Evolutionary conservation across 2,113 vertebrate genomes (phyloP).

Genomic region (Progne subis): DNA sequence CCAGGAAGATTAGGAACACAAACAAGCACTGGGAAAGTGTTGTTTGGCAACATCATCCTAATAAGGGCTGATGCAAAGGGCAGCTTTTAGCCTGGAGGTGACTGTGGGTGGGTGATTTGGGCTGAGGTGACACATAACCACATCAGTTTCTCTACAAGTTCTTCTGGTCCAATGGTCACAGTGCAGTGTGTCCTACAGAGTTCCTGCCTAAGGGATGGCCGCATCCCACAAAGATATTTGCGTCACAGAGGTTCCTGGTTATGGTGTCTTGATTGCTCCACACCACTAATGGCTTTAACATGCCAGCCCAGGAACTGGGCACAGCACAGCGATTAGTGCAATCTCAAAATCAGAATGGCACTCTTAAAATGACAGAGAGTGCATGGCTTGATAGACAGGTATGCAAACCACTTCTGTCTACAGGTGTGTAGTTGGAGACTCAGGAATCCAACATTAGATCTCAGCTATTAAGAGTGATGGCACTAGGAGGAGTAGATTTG

Average conservation of each 20-base stretch:
- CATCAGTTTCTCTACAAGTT: neutral
- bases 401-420: neutral
- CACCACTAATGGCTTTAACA: neutral
- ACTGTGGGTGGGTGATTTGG: neutral
- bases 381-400: neutral
- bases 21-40: neutral
- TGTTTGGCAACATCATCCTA: neutral
- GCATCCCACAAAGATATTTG: neutral
- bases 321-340: neutral
- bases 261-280: neutral
- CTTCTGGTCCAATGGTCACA: neutral
- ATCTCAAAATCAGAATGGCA: neutral
- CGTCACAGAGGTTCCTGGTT: neutral
- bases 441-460: neutral
- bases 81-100: neutral
- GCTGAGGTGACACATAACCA: neutral
- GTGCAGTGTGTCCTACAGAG: neutral
- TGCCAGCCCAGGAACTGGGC: neutral
- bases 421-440: neutral
- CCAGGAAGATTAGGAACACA: neutral
- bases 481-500: neutral
- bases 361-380: neutral
- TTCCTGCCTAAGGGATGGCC: neutral
- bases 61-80: neutral
- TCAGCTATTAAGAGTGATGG: neutral